Evolutionary conservation across 2,888 invertebrate genomes (phyloP), one percentile per base, ranked within the genome.

Genomic region (Drosophila pseudotalamancana): DNA sequence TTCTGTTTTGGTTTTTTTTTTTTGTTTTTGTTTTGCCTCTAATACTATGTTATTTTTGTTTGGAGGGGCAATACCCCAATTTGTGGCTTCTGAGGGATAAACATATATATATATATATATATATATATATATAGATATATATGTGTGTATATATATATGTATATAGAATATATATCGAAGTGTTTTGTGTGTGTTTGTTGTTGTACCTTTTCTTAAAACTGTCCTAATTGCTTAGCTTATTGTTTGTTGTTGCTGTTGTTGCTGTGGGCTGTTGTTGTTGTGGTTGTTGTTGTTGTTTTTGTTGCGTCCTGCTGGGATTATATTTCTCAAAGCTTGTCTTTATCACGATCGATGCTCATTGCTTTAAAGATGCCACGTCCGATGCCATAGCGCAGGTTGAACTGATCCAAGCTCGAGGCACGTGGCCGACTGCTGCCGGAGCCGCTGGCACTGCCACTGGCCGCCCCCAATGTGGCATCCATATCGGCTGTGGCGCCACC

Each of bases 331-430:
- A 91, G 91, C 79, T 90, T 90, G 80, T 91, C 90, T 88, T 90
- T 91, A 77, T 91, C 90, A 61, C 91, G 88, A 81, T 91, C 91
- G 74, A 91, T 91, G 77, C 91, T 91, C 89, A 91, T 90, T 82
- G 90, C 90, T 89, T 91, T 91, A 72, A 91, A 90, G 63, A 91
- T 87, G 27, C 90, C 88, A 11, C 89, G 80, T 0, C 90, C 89
- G 32, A 87, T 84, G 51, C 89, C 90, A 49, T 89, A 89, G 53
- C 89, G 80, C 54, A 90, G 76, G 72, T 91, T 91, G 49, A 90
- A 91, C 74, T 91, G 91, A 66, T 91, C 91, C 49, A 91, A 69
- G 48, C 91, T 91, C 6, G 90, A 90, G 43, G 91, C 91, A 35
- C 91, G 72, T 0, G 90, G 90, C 50, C 91, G 67, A 16, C 60